A percentile compares a stretch with the other conserved stretches of the same genome.
These are phyloP conservation scores for Drosophila equinoxialis DNA, from an alignment of 1,140 invertebrate genomes.

Conservation along the genomic window DNA sequence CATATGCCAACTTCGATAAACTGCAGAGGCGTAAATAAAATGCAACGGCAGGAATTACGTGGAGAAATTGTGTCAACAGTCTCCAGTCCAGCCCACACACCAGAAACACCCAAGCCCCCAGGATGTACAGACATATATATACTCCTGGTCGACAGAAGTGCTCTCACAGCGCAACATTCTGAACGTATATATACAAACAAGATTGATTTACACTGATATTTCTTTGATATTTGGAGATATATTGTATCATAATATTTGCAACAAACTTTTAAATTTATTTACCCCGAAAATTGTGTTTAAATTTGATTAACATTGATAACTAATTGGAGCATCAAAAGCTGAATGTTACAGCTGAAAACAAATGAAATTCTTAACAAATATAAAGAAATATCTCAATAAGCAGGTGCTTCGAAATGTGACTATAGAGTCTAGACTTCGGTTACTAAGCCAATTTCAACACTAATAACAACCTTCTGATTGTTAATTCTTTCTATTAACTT, in stretches of 20 bases:
- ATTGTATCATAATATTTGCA: background rate
- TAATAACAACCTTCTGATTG: too few species aligned
- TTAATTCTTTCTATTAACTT: too few species aligned
- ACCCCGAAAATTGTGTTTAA: too few species aligned
- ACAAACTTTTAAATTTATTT: too few species aligned
- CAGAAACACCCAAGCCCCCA: background rate
- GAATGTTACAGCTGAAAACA: too few species aligned
- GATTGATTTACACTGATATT: conserved; percentile 12
- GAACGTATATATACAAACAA: background rate
- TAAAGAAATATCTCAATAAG: too few species aligned
- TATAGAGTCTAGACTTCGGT: too few species aligned
- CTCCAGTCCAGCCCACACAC: background rate
- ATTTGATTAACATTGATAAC: too few species aligned
- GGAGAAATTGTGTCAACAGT: conserved; percentile 71
- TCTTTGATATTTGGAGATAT: background rate
- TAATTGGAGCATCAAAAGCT: too few species aligned
- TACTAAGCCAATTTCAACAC: too few species aligned
- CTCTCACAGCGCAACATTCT: background rate
- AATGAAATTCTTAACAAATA: too few species aligned
- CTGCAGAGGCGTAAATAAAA: conserved; percentile 68
- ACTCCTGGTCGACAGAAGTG: background rate
- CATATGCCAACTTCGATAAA: conserved; percentile 62
- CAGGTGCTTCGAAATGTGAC: too few species aligned
- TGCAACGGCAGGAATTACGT: conserved; percentile 50
- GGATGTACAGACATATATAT: background rate